Evolutionary conservation across 2,888 invertebrate species (phyloP), one percentile per base, ranked within the genome.

Genomic region (Apamea crenata): DNA sequence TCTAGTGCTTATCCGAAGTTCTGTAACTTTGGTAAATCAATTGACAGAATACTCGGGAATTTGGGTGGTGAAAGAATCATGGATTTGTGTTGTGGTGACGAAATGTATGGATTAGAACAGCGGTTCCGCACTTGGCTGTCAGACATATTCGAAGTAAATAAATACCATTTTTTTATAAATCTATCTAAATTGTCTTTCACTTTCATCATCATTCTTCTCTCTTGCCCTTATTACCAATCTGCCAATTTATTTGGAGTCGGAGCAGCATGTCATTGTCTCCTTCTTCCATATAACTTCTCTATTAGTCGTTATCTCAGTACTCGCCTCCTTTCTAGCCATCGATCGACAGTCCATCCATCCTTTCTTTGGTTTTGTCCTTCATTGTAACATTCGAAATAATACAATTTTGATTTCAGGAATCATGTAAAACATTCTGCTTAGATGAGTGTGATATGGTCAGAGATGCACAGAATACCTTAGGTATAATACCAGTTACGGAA

Each of bases 1-100:
- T 99, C 99, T 2, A 99, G 99, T 88, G 99, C 99, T 0, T 99
- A 99, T 94, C 99, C 99, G 1, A 99, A 99, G 94, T 99, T 99
- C 93, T 99, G 99, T 94, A 98, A 99, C 56, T 99, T 99, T 91
- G 99, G 99, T 0, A 98, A 98, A 92, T 99, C 98, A 90, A 98
- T 99, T 76, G 99, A 99, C 94, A 98, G 98, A 93, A 97, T 99
- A 75, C 96, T 99, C 25, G 98, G 98, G 1, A 98, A 99, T 91
- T 96, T 99, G 71, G 99, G 99, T 1, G 99, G 99, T 0, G 99
- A 99, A 94, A 97, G 99, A 81, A 97, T 99, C 77, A 94, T 98
- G 75, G 98, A 98, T 89, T 94, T 99, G 87, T 98, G 98, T 0
- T 98, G 98, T 81, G 99, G 99, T 1, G 99, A 99, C 93, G 99